Evolutionary conservation across 2,113 vertebrate genomes (phyloP).

Genomic region (Meleagris gallopavo): DNA sequence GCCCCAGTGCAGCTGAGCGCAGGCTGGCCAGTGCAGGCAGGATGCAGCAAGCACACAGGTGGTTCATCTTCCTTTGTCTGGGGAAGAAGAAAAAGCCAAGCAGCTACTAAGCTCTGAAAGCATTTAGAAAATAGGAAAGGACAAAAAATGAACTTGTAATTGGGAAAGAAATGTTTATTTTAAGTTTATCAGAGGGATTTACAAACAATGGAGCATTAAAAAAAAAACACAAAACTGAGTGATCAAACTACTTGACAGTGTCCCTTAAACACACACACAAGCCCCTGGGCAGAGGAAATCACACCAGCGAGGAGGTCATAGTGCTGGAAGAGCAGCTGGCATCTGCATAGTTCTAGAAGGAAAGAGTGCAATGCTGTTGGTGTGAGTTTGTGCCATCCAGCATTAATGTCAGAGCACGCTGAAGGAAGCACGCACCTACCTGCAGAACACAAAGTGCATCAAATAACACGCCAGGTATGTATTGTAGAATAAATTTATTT

Average conservation of each 20-base stretch:
- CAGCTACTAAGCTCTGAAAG: background rate
- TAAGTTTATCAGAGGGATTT: constrained; percentile 66
- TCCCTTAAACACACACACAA: constrained; percentile 65
- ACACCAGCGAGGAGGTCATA: constrained; percentile 65
- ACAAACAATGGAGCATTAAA: constrained; percentile 73
- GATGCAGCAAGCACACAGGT: accelerated
- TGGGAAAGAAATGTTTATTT: constrained; percentile 73
- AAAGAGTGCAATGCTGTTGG: constrained; percentile 61
- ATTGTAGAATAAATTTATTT: constrained; percentile 91
- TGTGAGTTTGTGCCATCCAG: constrained; percentile 53
- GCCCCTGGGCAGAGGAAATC: constrained; percentile 52
- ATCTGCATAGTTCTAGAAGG: constrained; percentile 70
- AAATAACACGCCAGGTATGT: constrained; percentile 68
- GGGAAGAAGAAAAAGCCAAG: accelerated
- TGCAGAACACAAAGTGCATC: constrained; percentile 59
- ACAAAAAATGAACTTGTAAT: background rate
- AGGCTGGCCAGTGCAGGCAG: accelerated
- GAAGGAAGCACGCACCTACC: background rate
- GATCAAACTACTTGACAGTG: constrained; percentile 72
- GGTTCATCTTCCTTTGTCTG: background rate
- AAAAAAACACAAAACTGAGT: constrained; percentile 12
- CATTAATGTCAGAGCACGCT: background rate
- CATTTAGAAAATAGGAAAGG: background rate
- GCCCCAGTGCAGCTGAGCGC: background rate
- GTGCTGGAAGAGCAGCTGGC: constrained; percentile 58